Evolutionary conservation across 2,888 invertebrate species (phyloP).

Genomic region (Caenorhabditis auriculariae): DNA sequence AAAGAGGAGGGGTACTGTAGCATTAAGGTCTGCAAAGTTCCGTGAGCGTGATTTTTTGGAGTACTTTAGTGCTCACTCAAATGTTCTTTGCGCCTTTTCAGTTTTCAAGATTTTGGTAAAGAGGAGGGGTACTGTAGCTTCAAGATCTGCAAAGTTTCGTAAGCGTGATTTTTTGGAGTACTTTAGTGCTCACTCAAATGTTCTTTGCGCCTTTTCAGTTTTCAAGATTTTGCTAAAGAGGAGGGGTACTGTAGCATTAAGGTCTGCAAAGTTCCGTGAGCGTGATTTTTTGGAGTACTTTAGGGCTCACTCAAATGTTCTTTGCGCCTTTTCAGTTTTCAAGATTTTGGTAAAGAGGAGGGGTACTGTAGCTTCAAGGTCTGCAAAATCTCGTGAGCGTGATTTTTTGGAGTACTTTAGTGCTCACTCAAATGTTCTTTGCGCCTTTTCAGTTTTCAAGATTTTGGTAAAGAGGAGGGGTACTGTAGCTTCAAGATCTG

Average conservation of each 20-base stretch:
- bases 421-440: no score
- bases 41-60: neutral
- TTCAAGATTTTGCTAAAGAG: slow-evolving; percentile 3
- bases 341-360: slow-evolving; percentile 3
- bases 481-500: neutral
- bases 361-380: neutral
- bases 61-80: no score
- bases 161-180: slow-evolving; percentile 2
- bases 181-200: no score
- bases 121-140: neutral
- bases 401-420: slow-evolving; percentile 4
- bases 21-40: neutral
- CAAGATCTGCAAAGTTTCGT: neutral
- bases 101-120: slow-evolving; percentile 8
- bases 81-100: no score
- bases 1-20: neutral
- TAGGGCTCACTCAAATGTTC: no score
- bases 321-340: no score
- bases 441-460: no score
- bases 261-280: neutral
- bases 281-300: slow-evolving; percentile 3
- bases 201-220: no score
- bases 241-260: neutral
- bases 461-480: neutral
- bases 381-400: neutral